phyloP scores from a whole-genome alignment of 2,113 vertebrate genomes.

The Tor tambroides region DNA sequence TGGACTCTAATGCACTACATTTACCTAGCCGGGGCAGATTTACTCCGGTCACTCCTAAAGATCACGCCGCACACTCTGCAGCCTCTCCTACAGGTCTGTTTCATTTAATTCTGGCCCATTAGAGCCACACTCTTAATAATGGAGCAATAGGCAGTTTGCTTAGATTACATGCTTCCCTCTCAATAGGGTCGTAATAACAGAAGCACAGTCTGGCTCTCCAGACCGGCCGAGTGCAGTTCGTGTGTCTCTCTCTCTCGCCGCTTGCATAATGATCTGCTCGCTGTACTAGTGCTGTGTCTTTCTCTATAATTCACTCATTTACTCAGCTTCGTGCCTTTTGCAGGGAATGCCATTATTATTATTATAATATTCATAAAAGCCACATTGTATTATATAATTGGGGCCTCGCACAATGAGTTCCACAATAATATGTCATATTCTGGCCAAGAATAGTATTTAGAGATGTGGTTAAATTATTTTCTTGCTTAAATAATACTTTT shows the following conservation, averaged over 20 bases:
- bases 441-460: background rate
- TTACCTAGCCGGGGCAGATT: background rate
- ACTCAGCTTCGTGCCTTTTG: conserved; percentile 14
- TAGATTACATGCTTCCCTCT: conserved; percentile 45
- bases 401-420: background rate
- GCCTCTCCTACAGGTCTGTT: background rate
- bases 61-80: background rate
- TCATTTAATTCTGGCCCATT: conserved; percentile 10
- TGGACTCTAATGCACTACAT: conserved; percentile 21
- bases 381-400: conserved; percentile 36
- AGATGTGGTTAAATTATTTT: background rate
- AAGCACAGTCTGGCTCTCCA: background rate
- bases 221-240: background rate
- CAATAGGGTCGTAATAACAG: conserved; percentile 3
- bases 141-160: conserved; percentile 37
- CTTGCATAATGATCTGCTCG: conserved; percentile 54
- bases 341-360: conserved; percentile 22
- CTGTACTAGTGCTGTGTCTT: conserved; percentile 5
- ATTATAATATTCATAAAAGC: conserved; percentile 37
- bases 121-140: conserved; percentile 21
- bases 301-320: conserved; percentile 38
- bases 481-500: background rate
- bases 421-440: background rate
- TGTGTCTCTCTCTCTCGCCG: background rate
- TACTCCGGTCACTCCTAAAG: background rate